phyloP scores from a whole-genome alignment of 2,888 invertebrate species.

The Hermaeophaga mercurialis region DNA sequence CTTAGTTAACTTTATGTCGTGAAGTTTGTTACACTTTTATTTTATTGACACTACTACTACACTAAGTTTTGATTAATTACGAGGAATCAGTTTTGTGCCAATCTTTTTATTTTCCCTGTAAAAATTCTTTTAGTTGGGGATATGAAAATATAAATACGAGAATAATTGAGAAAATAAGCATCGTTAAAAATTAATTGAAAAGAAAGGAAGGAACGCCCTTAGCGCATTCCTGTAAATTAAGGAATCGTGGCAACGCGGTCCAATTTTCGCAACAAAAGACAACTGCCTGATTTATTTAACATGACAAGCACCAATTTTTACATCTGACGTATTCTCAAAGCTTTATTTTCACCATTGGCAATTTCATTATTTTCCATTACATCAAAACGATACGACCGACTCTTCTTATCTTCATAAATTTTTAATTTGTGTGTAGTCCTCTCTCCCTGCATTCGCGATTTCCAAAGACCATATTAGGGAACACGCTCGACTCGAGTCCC shows the following conservation, averaged over 20 bases:
- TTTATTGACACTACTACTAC: no score
- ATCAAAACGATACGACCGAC: slow-evolving; percentile 34
- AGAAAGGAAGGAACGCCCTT: slow-evolving; percentile 14
- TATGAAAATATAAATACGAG: no score
- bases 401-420: slow-evolving; percentile 33
- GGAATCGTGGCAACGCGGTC: slow-evolving; percentile 7
- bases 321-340: slow-evolving; percentile 30
- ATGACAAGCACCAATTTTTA: slow-evolving; percentile 32
- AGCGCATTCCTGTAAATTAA: slow-evolving; percentile 17
- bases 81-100: no score
- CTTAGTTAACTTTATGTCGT: no score
- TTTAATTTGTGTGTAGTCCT: slow-evolving; percentile 36
- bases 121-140: no score
- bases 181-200: background rate
- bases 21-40: no score
- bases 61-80: no score
- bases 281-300: slow-evolving; percentile 25
- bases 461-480: slow-evolving; percentile 33
- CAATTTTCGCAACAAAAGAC: slow-evolving; percentile 25
- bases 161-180: background rate
- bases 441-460: slow-evolving; percentile 31
- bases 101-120: no score
- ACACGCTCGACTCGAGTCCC: slow-evolving; percentile 10
- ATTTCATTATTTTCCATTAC: slow-evolving; percentile 33
- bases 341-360: slow-evolving; percentile 28